A percentile compares a stretch with the other conserved stretches of the same genome.
Evolutionary conservation across 1,140 invertebrate genomes (phyloP).

Genomic region (Macrobrachium nipponense): DNA sequence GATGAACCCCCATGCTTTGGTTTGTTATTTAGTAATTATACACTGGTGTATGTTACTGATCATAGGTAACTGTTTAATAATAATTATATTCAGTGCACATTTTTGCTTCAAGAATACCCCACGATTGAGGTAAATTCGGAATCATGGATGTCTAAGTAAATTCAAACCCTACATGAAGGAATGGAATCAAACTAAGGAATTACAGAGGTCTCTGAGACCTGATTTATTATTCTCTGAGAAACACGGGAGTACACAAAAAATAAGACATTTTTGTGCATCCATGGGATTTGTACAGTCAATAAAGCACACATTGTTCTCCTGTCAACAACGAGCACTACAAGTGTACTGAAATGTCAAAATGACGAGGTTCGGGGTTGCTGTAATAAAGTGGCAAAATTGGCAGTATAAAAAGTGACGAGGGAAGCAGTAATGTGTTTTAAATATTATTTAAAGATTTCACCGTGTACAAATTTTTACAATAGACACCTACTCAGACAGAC

Average conservation of each 20-base stretch:
- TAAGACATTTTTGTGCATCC: slow-evolving; percentile 44
- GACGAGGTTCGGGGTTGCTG: neutral
- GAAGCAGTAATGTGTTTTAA: slow-evolving; percentile 26
- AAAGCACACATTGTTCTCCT: slow-evolving; percentile 54
- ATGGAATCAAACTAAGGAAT: neutral
- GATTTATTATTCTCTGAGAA: slow-evolving; percentile 44
- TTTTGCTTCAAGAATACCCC: too few species aligned
- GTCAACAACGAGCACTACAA: slow-evolving; percentile 50
- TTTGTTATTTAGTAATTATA: too few species aligned
- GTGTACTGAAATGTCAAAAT: slow-evolving; percentile 28
- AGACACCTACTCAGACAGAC: too few species aligned
- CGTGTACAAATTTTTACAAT: too few species aligned
- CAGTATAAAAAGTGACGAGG: slow-evolving; percentile 44
- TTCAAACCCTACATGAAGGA: too few species aligned
- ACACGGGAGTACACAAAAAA: slow-evolving; percentile 39
- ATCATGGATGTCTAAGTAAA: too few species aligned
- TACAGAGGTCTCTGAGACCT: neutral
- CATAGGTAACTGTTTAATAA: too few species aligned
- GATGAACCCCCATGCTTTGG: too few species aligned
- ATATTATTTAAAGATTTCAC: neutral
- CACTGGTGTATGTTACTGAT: too few species aligned
- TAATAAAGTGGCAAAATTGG: slow-evolving; percentile 47
- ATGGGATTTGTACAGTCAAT: slow-evolving; percentile 57
- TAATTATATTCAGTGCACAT: too few species aligned
- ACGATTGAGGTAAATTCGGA: too few species aligned